These are phyloP conservation scores for Tiaroga cobitis DNA, from an alignment of 2,797 vertebrate genomes.

Conservation along the genomic window DNA sequence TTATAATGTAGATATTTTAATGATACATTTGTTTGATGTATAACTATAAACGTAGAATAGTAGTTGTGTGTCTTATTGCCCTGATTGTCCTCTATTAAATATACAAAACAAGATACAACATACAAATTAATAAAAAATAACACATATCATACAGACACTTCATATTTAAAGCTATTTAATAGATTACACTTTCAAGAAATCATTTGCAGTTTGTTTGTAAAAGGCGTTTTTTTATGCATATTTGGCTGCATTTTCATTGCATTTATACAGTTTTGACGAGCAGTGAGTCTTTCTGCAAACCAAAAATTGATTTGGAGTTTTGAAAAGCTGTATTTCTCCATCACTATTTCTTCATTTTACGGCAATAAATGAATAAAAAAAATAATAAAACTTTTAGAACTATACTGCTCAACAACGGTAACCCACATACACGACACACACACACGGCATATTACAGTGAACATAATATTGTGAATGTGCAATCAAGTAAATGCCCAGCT, in stretches of 20 bases:
- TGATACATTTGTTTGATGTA: background rate
- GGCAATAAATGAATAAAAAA: background rate
- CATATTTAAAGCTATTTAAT: background rate
- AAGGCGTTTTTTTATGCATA: background rate
- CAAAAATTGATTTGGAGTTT: background rate
- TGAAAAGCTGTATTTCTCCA: background rate
- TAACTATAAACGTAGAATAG: too few relatives aligned
- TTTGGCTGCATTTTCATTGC: background rate
- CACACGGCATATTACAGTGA: background rate
- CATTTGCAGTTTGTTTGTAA: background rate
- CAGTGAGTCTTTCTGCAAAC: background rate
- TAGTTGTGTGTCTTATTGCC: background rate
- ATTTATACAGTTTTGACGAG: background rate
- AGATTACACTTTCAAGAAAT: background rate
- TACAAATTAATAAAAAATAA: background rate
- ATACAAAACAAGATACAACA: background rate
- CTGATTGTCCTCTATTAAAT: background rate
- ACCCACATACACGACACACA: background rate
- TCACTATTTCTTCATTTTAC: background rate
- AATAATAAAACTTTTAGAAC: background rate
- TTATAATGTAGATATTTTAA: background rate
- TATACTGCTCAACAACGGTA: background rate
- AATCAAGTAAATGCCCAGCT: background rate
- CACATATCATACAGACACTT: background rate
- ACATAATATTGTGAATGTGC: background rate